These are phyloP conservation scores for Petrophora chlorosata DNA, from an alignment of 2,888 invertebrate species.

Conservation along the genomic window DNA sequence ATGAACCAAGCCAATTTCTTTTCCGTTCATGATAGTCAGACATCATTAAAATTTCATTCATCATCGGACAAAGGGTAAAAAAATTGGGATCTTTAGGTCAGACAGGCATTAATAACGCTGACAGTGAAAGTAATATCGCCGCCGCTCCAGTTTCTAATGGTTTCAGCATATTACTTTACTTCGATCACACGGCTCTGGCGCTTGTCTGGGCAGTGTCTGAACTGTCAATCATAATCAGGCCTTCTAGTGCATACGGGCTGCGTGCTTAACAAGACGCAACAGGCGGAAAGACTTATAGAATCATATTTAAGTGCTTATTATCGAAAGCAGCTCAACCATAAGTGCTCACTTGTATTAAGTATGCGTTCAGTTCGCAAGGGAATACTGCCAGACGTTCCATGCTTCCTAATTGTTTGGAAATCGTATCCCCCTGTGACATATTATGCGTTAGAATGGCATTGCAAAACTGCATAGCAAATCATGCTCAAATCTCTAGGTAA, in stretches of 20 bases:
- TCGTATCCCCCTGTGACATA: slow-evolving; percentile 23
- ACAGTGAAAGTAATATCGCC: slow-evolving; percentile 41
- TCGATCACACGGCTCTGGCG: slow-evolving; percentile 12
- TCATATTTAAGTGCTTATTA: slow-evolving; percentile 33
- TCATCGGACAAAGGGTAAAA: slow-evolving; percentile 15
- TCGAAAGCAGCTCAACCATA: slow-evolving; percentile 30
- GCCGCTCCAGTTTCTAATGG: slow-evolving; percentile 33
- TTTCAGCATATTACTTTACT: slow-evolving; percentile 22
- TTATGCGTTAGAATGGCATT: slow-evolving; percentile 29
- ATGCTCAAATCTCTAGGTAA: slow-evolving; percentile 38
- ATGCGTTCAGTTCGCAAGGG: slow-evolving; percentile 34
- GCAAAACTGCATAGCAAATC: slow-evolving; percentile 38
- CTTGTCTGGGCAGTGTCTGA: slow-evolving; percentile 51
- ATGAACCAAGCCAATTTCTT: slow-evolving; percentile 1
- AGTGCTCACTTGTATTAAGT: slow-evolving; percentile 33
- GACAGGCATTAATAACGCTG: slow-evolving; percentile 37
- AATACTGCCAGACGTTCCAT: slow-evolving; percentile 28
- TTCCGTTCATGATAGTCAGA: slow-evolving; percentile 1
- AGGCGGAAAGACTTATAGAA: slow-evolving; percentile 42
- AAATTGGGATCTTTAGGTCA: slow-evolving; percentile 19
- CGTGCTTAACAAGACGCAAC: slow-evolving; percentile 39
- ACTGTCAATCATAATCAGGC: slow-evolving; percentile 69
- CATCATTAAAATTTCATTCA: slow-evolving; percentile 12
- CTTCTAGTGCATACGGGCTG: slow-evolving; percentile 46
- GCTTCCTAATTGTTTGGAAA: slow-evolving; percentile 31